Evolutionary conservation across 35 echinoderm and acorn worm species (phyloP), one percentile per base, ranked within the genome.

Genomic region (Diadema setosum): DNA sequence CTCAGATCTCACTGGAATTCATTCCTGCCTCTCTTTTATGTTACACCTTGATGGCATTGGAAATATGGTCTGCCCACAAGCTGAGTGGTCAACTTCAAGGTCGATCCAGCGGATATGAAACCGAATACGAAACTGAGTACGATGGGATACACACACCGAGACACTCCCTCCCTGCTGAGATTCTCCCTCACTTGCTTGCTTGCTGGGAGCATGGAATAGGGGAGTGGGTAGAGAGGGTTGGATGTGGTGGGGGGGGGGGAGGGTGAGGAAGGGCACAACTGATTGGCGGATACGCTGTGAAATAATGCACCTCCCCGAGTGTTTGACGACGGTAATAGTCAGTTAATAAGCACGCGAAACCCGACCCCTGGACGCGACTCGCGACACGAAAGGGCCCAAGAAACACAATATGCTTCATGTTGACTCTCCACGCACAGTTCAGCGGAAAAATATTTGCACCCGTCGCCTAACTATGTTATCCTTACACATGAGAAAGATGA

Each of bases 241-340:
- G n/a, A n/a, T n/a, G n/a, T n/a, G n/a, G n/a, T n/a, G n/a, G n/a
- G n/a, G n/a, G n/a, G n/a, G n/a, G n/a, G n/a, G n/a, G n/a, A n/a
- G n/a, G n/a, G n/a, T n/a, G n/a, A n/a, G n/a, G n/a, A n/a, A n/a
- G n/a, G n/a, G n/a, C n/a, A n/a, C n/a, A n/a, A n/a, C n/a, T 78
- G 73, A 78, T 78, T 78, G 73, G 73, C 73, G 73, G 73, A 78
- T 20, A 36, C 40, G 0, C 37, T 23, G 40, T 78, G 73, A 78
- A 78, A 78, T 78, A 78, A 78, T 78, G 73, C 73, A 78, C 73
- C 73, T 78, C 73, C 48, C 48, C 73, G 39, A 78, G 73, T 78
- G 73, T 78, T 78, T 78, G 73, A 78, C 35, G 14, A 78, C 21
- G 73, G 73, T 78, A 78, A 78, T 78, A 78, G 73, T 78, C 35